A percentile compares a stretch with the other conserved stretches of the same genome.
These are phyloP conservation scores for Cochlearius cochlearius DNA, from an alignment of 2,113 vertebrate species.

Conservation along the genomic window DNA sequence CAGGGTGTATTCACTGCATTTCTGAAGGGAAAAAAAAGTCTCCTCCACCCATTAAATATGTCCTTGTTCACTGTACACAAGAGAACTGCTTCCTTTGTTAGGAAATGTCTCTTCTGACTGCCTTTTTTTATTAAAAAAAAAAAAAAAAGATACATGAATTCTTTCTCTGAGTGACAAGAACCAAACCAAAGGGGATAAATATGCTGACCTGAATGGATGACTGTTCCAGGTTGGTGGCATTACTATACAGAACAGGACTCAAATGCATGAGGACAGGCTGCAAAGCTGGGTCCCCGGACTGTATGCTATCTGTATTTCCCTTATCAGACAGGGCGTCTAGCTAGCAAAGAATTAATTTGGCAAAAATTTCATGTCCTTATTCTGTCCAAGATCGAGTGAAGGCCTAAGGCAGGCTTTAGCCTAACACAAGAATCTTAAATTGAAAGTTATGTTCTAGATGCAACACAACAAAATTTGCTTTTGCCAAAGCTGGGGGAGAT, in stretches of 20 bases:
- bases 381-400: not conserved
- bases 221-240: not conserved
- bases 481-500: not conserved
- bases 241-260: not conserved
- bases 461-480: not conserved
- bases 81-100: not conserved
- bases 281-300: not conserved
- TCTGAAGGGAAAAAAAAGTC: not conserved
- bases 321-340: not conserved
- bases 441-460: not conserved
- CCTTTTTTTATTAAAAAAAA: not conserved
- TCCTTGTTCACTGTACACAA: not conserved
- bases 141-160: not conserved
- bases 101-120: not conserved
- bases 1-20: not conserved
- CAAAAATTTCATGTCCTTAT: not conserved
- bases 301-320: not conserved
- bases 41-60: not conserved
- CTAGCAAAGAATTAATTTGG: not conserved
- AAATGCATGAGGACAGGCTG: not conserved
- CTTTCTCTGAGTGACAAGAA: not conserved
- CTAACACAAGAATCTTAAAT: not conserved
- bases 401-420: not conserved
- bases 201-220: not conserved
- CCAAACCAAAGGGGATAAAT: not conserved